These are phyloP conservation scores for Xanthorhoe designata DNA, from an alignment of 2,888 invertebrate genomes.

Conservation along the genomic window DNA sequence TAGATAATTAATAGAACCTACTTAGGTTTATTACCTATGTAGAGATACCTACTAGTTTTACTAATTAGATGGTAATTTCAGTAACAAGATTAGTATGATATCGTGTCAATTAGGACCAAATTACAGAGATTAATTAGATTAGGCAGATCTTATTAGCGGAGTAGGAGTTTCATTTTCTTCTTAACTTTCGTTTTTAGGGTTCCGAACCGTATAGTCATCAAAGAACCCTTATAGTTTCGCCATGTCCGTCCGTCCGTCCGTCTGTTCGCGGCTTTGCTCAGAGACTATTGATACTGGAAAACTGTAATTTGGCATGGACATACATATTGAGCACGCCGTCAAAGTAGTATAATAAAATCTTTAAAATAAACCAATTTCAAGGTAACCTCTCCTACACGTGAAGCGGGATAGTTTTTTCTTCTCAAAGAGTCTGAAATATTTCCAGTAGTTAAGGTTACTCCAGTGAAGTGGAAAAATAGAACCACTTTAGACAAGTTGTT, in stretches of 20 bases:
- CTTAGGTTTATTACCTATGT: slow-evolving; percentile 1
- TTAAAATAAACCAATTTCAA: too few species aligned
- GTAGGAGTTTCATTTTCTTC: not conserved
- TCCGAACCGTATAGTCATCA: too few species aligned
- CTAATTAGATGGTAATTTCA: slow-evolving; percentile 18
- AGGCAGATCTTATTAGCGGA: slow-evolving; percentile 8
- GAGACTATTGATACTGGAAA: too few species aligned
- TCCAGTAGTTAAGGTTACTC: not conserved
- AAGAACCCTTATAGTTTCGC: too few species aligned
- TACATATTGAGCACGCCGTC: too few species aligned
- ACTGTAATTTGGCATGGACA: too few species aligned
- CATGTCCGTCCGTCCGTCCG: too few species aligned
- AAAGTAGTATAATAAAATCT: too few species aligned
- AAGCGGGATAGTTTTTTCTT: too few species aligned
- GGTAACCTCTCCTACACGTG: too few species aligned
- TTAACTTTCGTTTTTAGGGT: not conserved
- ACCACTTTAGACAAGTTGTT: not conserved
- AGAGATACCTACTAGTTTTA: slow-evolving; percentile 3
- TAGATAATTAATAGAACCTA: too few species aligned
- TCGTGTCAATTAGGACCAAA: slow-evolving; percentile 8
- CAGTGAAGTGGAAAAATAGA: not conserved
- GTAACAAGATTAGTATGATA: slow-evolving; percentile 22
- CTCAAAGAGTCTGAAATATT: not conserved
- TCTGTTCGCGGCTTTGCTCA: too few species aligned
- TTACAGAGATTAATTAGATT: slow-evolving; percentile 21